Base-by-base conservation (phyloP, 1,140 invertebrate species). In the Drosophila ironensis region DNA sequence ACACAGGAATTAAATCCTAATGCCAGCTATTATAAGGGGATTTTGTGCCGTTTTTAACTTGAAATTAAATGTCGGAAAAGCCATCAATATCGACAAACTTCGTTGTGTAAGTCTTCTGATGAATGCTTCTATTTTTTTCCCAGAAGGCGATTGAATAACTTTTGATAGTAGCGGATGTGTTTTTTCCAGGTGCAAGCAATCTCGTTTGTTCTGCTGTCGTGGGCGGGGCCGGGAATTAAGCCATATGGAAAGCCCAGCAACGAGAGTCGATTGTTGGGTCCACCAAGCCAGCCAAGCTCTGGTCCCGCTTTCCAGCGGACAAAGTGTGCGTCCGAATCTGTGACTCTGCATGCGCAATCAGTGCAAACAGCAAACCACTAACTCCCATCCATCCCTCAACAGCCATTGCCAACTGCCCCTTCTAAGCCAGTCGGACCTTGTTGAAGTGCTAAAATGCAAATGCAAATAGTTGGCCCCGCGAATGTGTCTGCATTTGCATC, bases 301-400 rank as follows among this genome's bases (percentile, higher is more conserved):
- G n/a, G n/a, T 9, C 1, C 9, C 17, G 17, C n/a, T 19, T 22
- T 47, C 8, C 25, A 44, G 24, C 16, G 22, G 40, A 60, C 54
- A 38, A 61, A 47, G 46, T 63, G 54, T 24, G 17, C 24, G 42
- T 27, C 59, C 56, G 59, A 63, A 63, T 86, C 47, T 84, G 80
- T 84, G 78, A 84, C 78, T 84, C 52, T 84, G 78, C 78, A 84
- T 86, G 74, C 70, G 78, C 80, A 84, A 84, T 84, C 80, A 84
- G 80, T 82, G 84, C 80, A 86, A 80, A 71, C 56, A 52, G 45
- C 17, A 12, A n/a, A 9, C 51, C 12, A 0, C 25, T 20, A 9
- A 16, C 2, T 9, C 12, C 17, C 37, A 20, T 16, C n/a, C 16
- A 2, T 7, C 24, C 22, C 22, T 5, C 16, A 7, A 19, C 14